These are phyloP conservation scores for Prosapia bicincta DNA, from an alignment of 2,888 invertebrate species.

Conservation along the genomic window DNA sequence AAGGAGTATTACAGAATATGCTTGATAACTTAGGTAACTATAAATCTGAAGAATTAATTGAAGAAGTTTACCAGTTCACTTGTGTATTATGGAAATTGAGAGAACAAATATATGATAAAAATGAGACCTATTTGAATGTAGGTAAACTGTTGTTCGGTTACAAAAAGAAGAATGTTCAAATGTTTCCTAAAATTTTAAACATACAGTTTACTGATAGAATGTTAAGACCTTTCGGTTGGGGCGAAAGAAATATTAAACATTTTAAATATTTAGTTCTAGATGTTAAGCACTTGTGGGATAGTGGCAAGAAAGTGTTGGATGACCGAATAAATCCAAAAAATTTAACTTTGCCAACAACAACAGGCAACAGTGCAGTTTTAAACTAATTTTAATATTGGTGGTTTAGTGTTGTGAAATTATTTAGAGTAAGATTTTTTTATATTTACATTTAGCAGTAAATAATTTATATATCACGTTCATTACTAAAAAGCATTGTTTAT, in stretches of 20 bases:
- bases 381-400: no score
- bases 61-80: not conserved
- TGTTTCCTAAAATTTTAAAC: not conserved
- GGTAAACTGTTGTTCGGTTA: not conserved
- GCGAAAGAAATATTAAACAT: not conserved
- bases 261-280: not conserved
- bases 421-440: no score
- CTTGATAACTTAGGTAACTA: not conserved
- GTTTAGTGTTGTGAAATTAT: no score
- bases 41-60: not conserved
- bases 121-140: not conserved
- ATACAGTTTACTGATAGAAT: not conserved
- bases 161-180: not conserved
- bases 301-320: not conserved
- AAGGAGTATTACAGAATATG: not conserved
- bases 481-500: no score
- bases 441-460: no score
- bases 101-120: not conserved
- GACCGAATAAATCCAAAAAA: not conserved
- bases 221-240: not conserved
- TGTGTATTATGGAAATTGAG: not conserved
- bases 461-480: no score
- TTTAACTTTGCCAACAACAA: not conserved
- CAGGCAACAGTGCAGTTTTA: not conserved
- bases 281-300: not conserved